Evolutionary conservation across 2,113 vertebrate species (phyloP).

Genomic region (Phoenicopterus ruber): DNA sequence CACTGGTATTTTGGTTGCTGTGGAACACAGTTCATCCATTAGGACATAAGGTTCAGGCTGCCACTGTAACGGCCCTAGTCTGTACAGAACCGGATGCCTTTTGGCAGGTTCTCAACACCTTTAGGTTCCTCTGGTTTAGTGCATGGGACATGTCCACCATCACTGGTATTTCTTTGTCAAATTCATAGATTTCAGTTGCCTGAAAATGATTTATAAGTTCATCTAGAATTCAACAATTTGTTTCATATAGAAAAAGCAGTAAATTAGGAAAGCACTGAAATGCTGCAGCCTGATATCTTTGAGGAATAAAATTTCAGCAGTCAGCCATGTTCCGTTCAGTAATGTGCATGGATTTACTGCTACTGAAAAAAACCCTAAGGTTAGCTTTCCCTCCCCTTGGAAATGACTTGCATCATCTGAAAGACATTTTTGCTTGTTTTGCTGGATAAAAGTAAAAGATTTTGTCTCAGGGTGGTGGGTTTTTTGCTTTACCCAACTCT

Average conservation of each 20-base stretch:
- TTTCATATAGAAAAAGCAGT: neutral
- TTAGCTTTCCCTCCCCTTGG: neutral
- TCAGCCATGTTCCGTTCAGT: neutral
- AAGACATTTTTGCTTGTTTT: neutral
- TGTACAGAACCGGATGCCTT: neutral
- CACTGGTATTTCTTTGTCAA: neutral
- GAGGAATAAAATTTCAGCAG: neutral
- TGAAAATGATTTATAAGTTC: neutral
- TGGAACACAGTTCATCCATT: neutral
- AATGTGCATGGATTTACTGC: neutral
- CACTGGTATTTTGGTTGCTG: neutral
- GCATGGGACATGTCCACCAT: neutral
- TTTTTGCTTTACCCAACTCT: neutral
- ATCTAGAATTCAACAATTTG: neutral
- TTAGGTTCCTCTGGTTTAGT: neutral
- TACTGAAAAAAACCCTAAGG: accelerated
- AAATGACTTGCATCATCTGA: neutral
- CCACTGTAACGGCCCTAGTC: neutral
- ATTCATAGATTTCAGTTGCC: neutral
- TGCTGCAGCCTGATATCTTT: neutral
- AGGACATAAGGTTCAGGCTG: neutral
- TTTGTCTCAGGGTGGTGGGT: neutral
- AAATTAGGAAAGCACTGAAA: neutral
- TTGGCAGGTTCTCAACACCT: neutral
- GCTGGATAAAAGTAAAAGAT: neutral